Conservation (phyloP, 2,797 vertebrate species). For the Fratercula arctica region DNA sequence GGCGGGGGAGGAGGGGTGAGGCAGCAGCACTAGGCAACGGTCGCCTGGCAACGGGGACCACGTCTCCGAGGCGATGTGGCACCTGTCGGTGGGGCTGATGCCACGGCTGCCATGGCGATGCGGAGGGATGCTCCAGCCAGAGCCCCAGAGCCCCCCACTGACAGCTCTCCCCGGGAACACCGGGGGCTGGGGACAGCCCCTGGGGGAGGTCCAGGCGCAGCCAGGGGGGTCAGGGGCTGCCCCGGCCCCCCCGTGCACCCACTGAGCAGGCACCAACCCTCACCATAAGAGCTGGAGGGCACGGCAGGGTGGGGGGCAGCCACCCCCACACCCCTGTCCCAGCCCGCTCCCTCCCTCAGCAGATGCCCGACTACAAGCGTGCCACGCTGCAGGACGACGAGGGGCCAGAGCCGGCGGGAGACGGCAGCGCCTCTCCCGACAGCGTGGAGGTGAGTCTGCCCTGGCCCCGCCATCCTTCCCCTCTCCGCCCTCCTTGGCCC, state of each 20-base stretch:
- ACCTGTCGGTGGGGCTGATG: constrained; percentile 50
- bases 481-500: neutral
- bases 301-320: neutral
- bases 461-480: neutral
- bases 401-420: constrained; percentile 77
- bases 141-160: neutral
- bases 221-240: neutral
- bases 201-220: neutral
- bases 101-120: neutral
- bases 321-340: neutral
- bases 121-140: neutral
- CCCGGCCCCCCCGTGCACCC: accelerated
- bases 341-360: constrained; percentile 26
- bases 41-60: constrained; percentile 41
- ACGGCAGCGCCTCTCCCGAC: constrained; percentile 85
- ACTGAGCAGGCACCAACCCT: neutral
- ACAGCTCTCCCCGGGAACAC: neutral
- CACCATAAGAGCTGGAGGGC: neutral
- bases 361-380: constrained; percentile 96
- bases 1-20: neutral
- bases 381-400: constrained; percentile 93
- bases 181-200: neutral
- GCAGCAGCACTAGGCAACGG: constrained; percentile 33
- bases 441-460: constrained; percentile 83
- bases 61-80: constrained; percentile 35